Percentiles rank a stretch among this genome's conserved stretches.
phyloP scores from a whole-genome alignment of 2,113 vertebrate species.

The Hiodon alosoides region DNA sequence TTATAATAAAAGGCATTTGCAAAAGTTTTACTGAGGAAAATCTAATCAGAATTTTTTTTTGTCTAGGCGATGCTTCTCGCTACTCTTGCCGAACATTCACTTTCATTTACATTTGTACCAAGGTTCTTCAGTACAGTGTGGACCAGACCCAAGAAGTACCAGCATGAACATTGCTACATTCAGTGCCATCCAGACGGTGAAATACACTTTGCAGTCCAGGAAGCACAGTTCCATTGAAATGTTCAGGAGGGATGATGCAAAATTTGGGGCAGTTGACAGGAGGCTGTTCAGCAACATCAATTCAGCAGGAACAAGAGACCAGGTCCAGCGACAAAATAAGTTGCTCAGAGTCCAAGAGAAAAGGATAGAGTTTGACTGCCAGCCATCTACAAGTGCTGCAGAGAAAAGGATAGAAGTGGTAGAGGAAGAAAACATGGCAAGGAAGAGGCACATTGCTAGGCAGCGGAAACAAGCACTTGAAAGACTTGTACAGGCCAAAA shows the following conservation, averaged over 20 bases:
- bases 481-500: not conserved
- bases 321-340: not conserved
- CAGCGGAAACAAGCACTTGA: slow-evolving; percentile 14
- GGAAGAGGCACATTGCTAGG: slow-evolving; percentile 13
- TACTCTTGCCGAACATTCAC: no score
- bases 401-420: no score
- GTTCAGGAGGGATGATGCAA: slow-evolving; percentile 19
- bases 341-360: not conserved
- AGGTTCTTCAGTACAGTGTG: no score
- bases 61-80: no score
- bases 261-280: slow-evolving; percentile 21
- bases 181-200: slow-evolving; percentile 26
- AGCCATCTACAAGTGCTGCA: slow-evolving; percentile 1
- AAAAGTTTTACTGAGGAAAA: no score
- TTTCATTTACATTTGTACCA: no score
- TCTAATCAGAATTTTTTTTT: no score
- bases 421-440: slow-evolving; percentile 24
- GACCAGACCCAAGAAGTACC: not conserved
- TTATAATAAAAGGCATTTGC: no score
- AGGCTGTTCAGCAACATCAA: no score
- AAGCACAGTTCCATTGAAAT: slow-evolving; percentile 20
- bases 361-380: slow-evolving; percentile 15
- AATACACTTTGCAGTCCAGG: slow-evolving; percentile 24
- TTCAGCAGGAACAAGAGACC: slow-evolving; percentile 21
- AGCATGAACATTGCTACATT: slow-evolving; percentile 27